Evolutionary conservation across 2,113 vertebrate genomes (phyloP).

Genomic region (Rhineura floridana): DNA sequence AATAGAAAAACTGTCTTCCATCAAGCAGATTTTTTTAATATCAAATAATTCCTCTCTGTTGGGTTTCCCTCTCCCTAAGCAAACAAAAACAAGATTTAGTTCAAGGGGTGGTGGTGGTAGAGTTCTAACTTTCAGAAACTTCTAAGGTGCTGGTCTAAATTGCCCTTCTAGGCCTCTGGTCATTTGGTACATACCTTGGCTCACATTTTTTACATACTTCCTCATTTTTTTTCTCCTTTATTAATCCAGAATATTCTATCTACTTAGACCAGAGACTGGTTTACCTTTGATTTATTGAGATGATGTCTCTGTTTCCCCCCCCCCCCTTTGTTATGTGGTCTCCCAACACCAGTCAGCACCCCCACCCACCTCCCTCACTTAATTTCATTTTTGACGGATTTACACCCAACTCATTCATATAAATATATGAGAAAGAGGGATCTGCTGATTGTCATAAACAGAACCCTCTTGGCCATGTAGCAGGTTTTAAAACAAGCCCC

Average conservation of each 20-base stretch:
- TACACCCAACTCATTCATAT: constrained; percentile 56
- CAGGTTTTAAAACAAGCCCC: constrained; percentile 9
- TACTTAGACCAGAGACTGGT: constrained; percentile 53
- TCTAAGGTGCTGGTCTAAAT: constrained; percentile 39
- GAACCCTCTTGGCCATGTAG: constrained; percentile 55
- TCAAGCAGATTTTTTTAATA: constrained; percentile 52
- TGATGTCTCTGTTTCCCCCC: constrained; percentile 22
- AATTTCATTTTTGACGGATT: constrained; percentile 70
- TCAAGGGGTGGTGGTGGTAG: background rate
- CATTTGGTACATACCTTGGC: constrained; percentile 25
- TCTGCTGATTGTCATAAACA: constrained; percentile 57
- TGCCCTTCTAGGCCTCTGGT: constrained; percentile 44
- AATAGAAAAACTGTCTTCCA: background rate
- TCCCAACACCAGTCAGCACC: background rate
- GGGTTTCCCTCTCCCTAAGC: constrained; percentile 47
- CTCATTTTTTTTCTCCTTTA: constrained; percentile 34
- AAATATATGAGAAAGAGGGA: constrained; percentile 42
- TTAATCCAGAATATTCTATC: constrained; percentile 64
- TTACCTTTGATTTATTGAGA: constrained; percentile 59
- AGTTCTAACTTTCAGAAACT: constrained; percentile 58
- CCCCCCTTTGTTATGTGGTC: background rate
- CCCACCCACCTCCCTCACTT: background rate
- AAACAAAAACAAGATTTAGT: constrained; percentile 62
- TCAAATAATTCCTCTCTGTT: constrained; percentile 76
- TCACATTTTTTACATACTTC: background rate